Evolutionary conservation across 1,140 invertebrate genomes (phyloP), one percentile per base, ranked within the genome.

Genomic region (Radopholus similis): DNA sequence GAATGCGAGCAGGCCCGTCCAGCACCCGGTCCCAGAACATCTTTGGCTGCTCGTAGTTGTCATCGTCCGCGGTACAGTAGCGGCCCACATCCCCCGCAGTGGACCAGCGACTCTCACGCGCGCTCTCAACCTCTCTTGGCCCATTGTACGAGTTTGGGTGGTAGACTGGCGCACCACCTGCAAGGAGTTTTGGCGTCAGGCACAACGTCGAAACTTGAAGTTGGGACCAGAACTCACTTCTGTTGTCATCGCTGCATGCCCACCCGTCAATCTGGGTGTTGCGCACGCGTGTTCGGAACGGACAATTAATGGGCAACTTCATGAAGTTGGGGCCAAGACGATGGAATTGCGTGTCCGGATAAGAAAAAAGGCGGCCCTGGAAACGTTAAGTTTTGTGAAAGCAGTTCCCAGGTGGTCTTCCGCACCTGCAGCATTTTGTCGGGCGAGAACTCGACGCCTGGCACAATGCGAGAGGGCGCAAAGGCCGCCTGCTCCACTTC

Each of bases 251-350:
- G 13, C 82, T 82, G 11, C 85, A 84, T 86, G 88, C 88, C 9
- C 87, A 85, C 1, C 94, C 95, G 84, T 96, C 93, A 38, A 93
- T 87, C 83, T 94, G 90, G 82, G 90, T 93, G 83, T 95, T 94
- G 4, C 83, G 83, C 8, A 81, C 76, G 59, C 64, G 83, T 18
- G 83, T 83, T 23, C 85, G 81, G 75, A 89, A 92, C 0, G 95
- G 93, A 77, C 91, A 92, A 83, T 97, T 97, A n/a, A 97, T 92
- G 3, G 93, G 90, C 47, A 97, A 86, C 82, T 97, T 92, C 49
- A 90, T 85, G 84, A 90, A 94, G 83, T 97, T 97, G 0, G 90
- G 87, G 38, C 95, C 95, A 47, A 97, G 86, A 26, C 94, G 88
- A 84, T 97, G 90, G 66, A 91, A 88, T 77, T 97, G 93, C 4